These are phyloP conservation scores for Pseudopipra pipra DNA, from an alignment of 2,113 vertebrate genomes.

Conservation along the genomic window DNA sequence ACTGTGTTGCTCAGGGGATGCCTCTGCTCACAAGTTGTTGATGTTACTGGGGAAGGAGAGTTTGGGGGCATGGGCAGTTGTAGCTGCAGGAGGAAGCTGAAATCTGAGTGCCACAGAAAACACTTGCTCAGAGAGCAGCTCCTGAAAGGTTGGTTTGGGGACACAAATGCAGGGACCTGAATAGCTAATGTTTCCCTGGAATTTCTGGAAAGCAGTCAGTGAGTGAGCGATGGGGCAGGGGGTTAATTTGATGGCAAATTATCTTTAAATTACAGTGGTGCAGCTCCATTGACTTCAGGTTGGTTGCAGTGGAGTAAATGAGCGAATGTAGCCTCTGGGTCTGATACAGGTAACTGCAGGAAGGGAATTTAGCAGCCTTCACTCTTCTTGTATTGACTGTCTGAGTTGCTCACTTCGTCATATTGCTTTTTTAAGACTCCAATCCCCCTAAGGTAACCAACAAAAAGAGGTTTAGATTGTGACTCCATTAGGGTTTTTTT, in stretches of 20 bases:
- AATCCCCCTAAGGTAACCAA: not conserved
- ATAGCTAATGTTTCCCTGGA: not conserved
- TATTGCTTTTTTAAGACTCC: not conserved
- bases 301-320: not conserved
- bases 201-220: not conserved
- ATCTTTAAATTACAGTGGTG: not conserved
- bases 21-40: not conserved
- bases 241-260: slow-evolving; percentile 1
- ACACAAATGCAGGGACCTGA: accelerated
- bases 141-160: not conserved
- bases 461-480: not conserved
- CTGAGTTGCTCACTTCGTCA: not conserved
- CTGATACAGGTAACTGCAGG: not conserved
- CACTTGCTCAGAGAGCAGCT: not conserved
- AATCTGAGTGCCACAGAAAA: not conserved
- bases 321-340: not conserved
- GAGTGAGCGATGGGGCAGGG: not conserved
- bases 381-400: not conserved
- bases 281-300: not conserved
- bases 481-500: not conserved
- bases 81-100: not conserved
- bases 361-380: not conserved
- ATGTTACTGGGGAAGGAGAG: not conserved
- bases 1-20: not conserved
- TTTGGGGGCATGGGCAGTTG: not conserved